phyloP scores from a whole-genome alignment of 1,140 invertebrate species.

The Achroia grisella region DNA sequence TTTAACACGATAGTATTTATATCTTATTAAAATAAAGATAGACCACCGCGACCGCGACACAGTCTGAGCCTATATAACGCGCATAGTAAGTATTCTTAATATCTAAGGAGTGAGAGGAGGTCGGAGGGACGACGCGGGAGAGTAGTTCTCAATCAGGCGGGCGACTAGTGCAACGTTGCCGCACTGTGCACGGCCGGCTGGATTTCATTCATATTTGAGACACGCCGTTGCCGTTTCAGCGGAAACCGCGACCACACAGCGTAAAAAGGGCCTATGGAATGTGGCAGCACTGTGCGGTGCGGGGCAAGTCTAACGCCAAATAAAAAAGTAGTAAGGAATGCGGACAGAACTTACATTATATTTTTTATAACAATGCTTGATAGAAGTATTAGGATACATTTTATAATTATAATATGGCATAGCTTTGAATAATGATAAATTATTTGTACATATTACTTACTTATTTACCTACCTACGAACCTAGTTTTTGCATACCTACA shows the following conservation, averaged over 20 bases:
- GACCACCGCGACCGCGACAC: neutral
- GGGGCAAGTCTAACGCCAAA: constrained; percentile 62
- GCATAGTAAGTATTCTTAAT: neutral
- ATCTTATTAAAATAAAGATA: neutral
- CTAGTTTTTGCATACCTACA: too few species aligned
- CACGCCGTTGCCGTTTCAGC: constrained; percentile 68
- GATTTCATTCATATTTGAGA: constrained; percentile 73
- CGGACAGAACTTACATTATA: constrained; percentile 29
- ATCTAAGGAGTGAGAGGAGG: constrained; percentile 26
- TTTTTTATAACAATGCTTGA: too few species aligned
- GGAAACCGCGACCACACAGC: constrained; percentile 70
- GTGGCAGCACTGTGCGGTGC: constrained; percentile 66
- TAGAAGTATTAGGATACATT: too few species aligned
- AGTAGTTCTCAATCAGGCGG: constrained; percentile 65
- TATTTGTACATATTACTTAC: too few species aligned
- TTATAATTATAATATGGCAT: too few species aligned
- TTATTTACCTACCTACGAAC: too few species aligned
- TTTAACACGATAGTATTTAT: too few species aligned
- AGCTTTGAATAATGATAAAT: too few species aligned
- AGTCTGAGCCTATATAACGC: neutral
- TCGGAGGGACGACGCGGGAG: constrained; percentile 55
- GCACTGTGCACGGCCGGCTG: constrained; percentile 49
- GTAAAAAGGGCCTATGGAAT: constrained; percentile 69
- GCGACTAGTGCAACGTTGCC: constrained; percentile 68
- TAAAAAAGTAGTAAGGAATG: constrained; percentile 62